Conservation (phyloP, 2,113 vertebrate genomes). For the Lepisosteus osseus region DNA sequence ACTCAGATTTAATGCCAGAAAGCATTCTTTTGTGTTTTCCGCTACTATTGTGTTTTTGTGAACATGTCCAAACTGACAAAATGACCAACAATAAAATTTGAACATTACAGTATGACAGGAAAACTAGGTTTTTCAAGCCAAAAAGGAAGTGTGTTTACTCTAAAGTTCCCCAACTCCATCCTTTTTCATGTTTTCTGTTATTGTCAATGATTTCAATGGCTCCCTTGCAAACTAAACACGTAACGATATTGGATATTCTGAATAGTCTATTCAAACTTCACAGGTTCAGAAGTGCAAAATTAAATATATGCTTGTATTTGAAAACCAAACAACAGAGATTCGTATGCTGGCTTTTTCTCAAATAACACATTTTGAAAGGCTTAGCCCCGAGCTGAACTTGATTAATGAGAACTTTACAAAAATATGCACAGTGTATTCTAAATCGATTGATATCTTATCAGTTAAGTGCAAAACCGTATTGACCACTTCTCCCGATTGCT, state of each 20-base stretch:
- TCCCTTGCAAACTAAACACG: neutral
- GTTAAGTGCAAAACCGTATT: too few species aligned
- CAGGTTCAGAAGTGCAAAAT: too few species aligned
- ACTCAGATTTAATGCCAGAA: neutral
- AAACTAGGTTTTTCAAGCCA: slow-evolving; percentile 57
- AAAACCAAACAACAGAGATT: neutral
- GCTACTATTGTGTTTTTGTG: slow-evolving; percentile 63
- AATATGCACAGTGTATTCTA: too few species aligned
- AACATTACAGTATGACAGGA: slow-evolving; percentile 52
- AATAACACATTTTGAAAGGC: too few species aligned
- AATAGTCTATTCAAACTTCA: too few species aligned
- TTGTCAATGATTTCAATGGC: slow-evolving; percentile 22
- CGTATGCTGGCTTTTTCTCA: too few species aligned
- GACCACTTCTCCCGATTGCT: too few species aligned
- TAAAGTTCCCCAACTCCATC: slow-evolving; percentile 21
- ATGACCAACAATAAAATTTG: slow-evolving; percentile 58
- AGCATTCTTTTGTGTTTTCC: slow-evolving; percentile 48
- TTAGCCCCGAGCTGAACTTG: too few species aligned
- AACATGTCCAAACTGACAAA: slow-evolving; percentile 42
- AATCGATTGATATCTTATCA: too few species aligned
- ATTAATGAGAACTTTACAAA: too few species aligned
- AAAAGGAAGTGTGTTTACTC: slow-evolving; percentile 54
- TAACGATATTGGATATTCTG: too few species aligned
- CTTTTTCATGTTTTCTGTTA: slow-evolving; percentile 22
- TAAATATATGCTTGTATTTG: neutral